Conservation (phyloP, 1,140 invertebrate genomes). For the Caenorhabditis brenneri region DNA sequence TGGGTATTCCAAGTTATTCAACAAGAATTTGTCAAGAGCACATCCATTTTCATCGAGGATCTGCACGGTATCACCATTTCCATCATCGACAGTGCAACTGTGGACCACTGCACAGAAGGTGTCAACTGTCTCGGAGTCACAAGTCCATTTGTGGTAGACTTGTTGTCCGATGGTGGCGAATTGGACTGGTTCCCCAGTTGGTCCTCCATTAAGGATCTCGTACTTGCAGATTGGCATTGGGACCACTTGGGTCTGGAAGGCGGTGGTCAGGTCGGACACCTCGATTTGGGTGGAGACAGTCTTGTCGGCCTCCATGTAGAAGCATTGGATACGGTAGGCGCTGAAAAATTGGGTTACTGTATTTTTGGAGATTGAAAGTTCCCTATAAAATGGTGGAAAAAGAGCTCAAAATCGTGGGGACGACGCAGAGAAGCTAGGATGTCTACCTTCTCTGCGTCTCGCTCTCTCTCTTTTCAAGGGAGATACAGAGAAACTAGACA, state of each 20-base stretch:
- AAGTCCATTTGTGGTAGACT: neutral
- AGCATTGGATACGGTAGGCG: neutral
- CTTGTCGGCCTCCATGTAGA: neutral
- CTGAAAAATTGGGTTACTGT: too few species aligned
- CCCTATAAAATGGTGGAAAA: too few species aligned
- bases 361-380: neutral
- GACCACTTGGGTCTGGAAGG: neutral
- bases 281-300: neutral
- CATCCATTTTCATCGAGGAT: neutral
- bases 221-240: neutral
- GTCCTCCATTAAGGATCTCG: neutral
- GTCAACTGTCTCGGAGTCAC: constrained; percentile 26
- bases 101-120: neutral
- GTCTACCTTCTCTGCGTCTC: too few species aligned
- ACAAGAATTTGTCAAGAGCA: neutral
- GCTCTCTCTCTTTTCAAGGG: too few species aligned
- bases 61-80: neutral
- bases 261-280: neutral
- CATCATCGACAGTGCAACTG: neutral
- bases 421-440: too few species aligned
- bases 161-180: neutral
- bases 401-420: too few species aligned
- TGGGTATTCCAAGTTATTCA: neutral
- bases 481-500: too few species aligned
- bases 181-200: neutral